Evolutionary conservation across 2,888 invertebrate species (phyloP).

Genomic region (Drosophila mayaguana): DNA sequence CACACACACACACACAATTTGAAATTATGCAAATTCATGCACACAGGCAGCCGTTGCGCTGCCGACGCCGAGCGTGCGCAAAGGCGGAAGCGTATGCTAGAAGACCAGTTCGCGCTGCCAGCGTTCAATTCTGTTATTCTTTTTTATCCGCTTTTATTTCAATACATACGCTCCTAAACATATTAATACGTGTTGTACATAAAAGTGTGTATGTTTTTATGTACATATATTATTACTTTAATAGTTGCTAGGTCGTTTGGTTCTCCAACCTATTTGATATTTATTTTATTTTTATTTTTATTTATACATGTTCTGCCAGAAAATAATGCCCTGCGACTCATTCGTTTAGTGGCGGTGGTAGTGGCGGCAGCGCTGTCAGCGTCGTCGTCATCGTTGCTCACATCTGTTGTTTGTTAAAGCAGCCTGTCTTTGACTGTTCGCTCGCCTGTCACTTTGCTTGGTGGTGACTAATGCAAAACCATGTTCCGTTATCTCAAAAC

Average conservation of each 20-base stretch:
- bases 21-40: constrained; percentile 77
- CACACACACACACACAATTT: constrained; percentile 16
- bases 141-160: constrained; percentile 39
- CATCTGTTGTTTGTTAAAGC: constrained; percentile 63
- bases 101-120: constrained; percentile 52
- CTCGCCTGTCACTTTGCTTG: constrained; percentile 22
- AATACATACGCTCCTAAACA: constrained; percentile 14
- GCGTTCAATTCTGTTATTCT: constrained; percentile 42
- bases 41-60: constrained; percentile 41
- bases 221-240: constrained; percentile 30
- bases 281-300: constrained; percentile 9
- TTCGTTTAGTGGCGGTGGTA: constrained; percentile 28
- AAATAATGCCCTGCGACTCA: constrained; percentile 37
- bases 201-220: background rate
- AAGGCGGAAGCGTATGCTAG: constrained; percentile 59
- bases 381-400: constrained; percentile 34
- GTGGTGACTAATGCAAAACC: constrained; percentile 71
- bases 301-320: constrained; percentile 48
- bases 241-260: constrained; percentile 45
- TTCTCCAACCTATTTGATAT: constrained; percentile 8
- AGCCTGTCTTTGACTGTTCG: constrained; percentile 33
- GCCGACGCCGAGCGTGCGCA: constrained; percentile 54
- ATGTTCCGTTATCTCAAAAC: constrained; percentile 76
- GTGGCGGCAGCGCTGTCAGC: constrained; percentile 5
- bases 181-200: background rate